Evolutionary conservation across 2,888 invertebrate genomes (phyloP).

Genomic region (Cylindroiulus punctatus): DNA sequence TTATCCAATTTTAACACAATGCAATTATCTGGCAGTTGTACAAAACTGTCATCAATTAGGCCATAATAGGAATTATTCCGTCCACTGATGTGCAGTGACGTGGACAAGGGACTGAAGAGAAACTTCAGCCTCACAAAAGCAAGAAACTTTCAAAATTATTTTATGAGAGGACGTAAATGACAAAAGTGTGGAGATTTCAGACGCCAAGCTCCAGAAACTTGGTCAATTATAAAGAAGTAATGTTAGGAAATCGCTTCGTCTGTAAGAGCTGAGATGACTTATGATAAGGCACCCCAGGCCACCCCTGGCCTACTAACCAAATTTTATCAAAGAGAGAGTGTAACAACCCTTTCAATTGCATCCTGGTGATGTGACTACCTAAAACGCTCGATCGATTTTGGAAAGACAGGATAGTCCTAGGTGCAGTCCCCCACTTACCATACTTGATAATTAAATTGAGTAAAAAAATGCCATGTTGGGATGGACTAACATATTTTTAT

Average conservation of each 20-base stretch:
- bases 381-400: background rate
- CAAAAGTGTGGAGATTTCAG: background rate
- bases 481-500: no score
- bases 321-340: background rate
- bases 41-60: background rate
- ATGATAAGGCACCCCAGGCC: slow-evolving; percentile 37
- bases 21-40: background rate
- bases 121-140: background rate
- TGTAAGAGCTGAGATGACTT: background rate
- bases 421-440: no score
- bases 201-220: background rate
- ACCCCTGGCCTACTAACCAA: slow-evolving; percentile 1
- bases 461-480: no score
- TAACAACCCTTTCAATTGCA: background rate
- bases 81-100: background rate
- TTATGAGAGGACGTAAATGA: background rate
- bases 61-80: background rate
- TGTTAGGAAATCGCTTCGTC: background rate
- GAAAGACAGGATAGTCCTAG: no score
- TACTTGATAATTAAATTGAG: no score
- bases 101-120: background rate
- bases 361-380: background rate
- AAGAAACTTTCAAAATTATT: background rate
- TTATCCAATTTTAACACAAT: background rate
- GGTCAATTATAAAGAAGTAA: background rate